Percentiles rank a stretch among this genome's conserved stretches.
phyloP scores from a whole-genome alignment of 2,797 vertebrate species.

The Helostoma temminkii region DNA sequence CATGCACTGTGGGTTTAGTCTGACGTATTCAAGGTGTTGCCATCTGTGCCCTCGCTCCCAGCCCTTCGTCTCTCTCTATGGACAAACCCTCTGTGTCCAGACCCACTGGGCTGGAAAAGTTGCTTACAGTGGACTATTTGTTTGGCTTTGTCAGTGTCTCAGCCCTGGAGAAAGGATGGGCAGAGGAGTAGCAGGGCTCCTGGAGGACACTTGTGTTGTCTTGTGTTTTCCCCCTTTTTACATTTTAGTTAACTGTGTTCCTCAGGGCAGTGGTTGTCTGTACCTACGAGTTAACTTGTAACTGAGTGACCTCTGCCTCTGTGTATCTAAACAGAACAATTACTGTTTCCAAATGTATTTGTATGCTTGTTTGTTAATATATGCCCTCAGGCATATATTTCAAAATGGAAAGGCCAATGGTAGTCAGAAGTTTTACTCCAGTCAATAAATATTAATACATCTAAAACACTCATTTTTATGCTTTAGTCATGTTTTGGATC shows the following conservation, averaged over 20 bases:
- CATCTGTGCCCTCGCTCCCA: slow-evolving; percentile 64
- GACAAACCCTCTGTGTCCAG: slow-evolving; percentile 71
- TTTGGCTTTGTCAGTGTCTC: slow-evolving; percentile 74
- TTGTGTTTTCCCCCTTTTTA: slow-evolving; percentile 20
- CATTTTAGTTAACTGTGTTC: slow-evolving; percentile 43
- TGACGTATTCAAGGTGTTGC: slow-evolving; percentile 80
- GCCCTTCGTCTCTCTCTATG: slow-evolving; percentile 31
- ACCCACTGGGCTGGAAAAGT: slow-evolving; percentile 74
- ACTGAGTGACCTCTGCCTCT: slow-evolving; percentile 50
- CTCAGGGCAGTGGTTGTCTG: slow-evolving; percentile 25
- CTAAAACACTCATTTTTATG: not conserved
- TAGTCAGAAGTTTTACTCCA: slow-evolving; percentile 2
- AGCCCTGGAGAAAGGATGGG: slow-evolving; percentile 52
- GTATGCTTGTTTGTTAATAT: not conserved
- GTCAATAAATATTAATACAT: not conserved
- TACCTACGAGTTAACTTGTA: slow-evolving; percentile 64
- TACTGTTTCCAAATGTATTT: slow-evolving; percentile 20
- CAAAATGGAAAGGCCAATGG: not conserved
- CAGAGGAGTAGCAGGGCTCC: slow-evolving; percentile 44
- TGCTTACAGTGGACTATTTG: slow-evolving; percentile 77
- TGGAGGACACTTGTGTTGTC: slow-evolving; percentile 59
- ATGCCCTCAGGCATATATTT: slow-evolving; percentile 15
- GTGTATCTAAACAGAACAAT: slow-evolving; percentile 37
- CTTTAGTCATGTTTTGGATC: not conserved
- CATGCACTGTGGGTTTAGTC: slow-evolving; percentile 67